Percentiles rank a stretch among this genome's conserved stretches.
These are phyloP conservation scores for Tursiops truncatus DNA, from an alignment of 2,113 vertebrate genomes.

Conservation along the genomic window DNA sequence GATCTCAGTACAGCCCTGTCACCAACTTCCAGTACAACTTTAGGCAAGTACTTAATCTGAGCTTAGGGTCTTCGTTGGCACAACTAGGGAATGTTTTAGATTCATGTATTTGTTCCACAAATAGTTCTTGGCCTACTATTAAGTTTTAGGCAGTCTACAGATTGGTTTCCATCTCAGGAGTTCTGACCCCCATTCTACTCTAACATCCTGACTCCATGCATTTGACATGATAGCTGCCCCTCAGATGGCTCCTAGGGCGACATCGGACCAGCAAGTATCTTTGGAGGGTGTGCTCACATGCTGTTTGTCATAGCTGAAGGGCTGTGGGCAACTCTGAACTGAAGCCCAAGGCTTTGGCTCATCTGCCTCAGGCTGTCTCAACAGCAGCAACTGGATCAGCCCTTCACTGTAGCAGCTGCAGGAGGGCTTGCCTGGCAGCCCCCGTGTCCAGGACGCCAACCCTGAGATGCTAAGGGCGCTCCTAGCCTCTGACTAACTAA, in stretches of 20 bases:
- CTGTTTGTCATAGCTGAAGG: neutral
- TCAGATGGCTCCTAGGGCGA: neutral
- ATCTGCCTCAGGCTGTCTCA: neutral
- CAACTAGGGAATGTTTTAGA: neutral
- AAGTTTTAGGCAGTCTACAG: no score
- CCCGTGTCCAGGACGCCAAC: neutral
- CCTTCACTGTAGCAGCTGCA: neutral
- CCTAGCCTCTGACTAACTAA: neutral
- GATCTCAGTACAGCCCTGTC: neutral
- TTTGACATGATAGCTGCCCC: neutral
- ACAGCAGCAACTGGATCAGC: no score
- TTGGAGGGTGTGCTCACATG: neutral
- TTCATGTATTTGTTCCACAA: neutral
- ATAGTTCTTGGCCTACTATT: neutral
- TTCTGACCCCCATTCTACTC: neutral
- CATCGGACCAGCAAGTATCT: neutral
- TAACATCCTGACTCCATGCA: no score
- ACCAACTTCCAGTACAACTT: neutral
- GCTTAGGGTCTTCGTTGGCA: neutral
- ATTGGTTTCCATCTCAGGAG: no score
- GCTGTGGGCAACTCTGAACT: neutral
- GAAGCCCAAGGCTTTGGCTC: neutral
- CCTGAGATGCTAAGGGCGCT: neutral
- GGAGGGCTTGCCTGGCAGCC: rapidly evolving
- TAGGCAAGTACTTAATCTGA: neutral